These are phyloP conservation scores for Drosophila mauritiana DNA, from an alignment of 1,140 invertebrate species.

Conservation along the genomic window DNA sequence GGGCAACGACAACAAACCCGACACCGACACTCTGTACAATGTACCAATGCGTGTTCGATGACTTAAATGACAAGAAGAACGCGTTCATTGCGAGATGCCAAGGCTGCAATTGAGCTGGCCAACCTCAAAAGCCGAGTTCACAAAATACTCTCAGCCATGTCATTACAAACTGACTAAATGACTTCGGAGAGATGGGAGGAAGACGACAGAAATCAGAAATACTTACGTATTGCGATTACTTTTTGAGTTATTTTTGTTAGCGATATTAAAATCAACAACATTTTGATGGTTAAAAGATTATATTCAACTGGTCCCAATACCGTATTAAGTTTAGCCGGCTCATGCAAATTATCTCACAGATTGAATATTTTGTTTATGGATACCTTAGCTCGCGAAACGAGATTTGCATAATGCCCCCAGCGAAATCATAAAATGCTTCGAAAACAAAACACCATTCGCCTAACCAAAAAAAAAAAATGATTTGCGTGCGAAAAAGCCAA, in stretches of 20 bases:
- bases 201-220: neutral
- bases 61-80: slow-evolving; percentile 80
- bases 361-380: slow-evolving; percentile 15
- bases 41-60: slow-evolving; percentile 84
- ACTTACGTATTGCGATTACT: neutral
- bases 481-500: slow-evolving; percentile 73
- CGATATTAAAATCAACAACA: too few relatives aligned
- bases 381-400: neutral
- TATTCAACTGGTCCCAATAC: neutral
- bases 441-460: slow-evolving; percentile 18
- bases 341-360: slow-evolving; percentile 4
- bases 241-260: neutral
- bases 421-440: slow-evolving; percentile 28
- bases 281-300: neutral
- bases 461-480: slow-evolving; percentile 50
- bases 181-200: slow-evolving; percentile 29
- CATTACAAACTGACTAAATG: slow-evolving; percentile 79
- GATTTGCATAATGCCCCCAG: slow-evolving; percentile 66
- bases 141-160: slow-evolving; percentile 80
- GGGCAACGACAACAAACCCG: slow-evolving; percentile 36
- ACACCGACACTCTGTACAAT: slow-evolving; percentile 70
- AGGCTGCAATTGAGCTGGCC: slow-evolving; percentile 35
- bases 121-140: slow-evolving; percentile 52
- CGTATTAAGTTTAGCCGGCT: neutral
- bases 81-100: slow-evolving; percentile 47